Evolutionary conservation across 1,140 invertebrate genomes (phyloP), one percentile per base, ranked within the genome.

Genomic region (Zaprionus capensis): DNA sequence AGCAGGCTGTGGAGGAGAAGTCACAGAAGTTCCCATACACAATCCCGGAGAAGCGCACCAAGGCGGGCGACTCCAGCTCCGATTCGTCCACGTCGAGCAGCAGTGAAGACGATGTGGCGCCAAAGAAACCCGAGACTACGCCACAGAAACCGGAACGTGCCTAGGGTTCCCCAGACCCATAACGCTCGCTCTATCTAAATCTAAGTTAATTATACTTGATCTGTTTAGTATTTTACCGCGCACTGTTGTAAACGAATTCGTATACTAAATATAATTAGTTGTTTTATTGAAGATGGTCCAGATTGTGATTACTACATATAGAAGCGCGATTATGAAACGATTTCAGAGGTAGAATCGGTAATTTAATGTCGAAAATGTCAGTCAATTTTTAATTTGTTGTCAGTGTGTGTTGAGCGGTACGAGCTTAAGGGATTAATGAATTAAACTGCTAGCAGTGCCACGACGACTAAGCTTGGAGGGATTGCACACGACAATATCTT

Each of bases 11-110:
- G 12, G 93, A 94, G 85, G 92, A 91, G 61, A 85, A 93, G 67
- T 93, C 93, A 6, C 94, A 93, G 80, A 82, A 92, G 64, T 95
- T 95, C 46, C 92, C 92, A 6, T 88, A 91, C 49, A 82, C 78
- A 28, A 90, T 93, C 57, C 92, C 92, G 4, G 91, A 93, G 28
- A 92, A 92, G 61, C 90, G 84, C 2, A 69, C 65, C 1, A 91
- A 84, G 58, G 91, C 84, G 41, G 71, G 81, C 9, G 76, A 93
- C 79, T 81, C 93, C 78, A 85, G 92, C 81, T 81, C 46, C 0
- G 46, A 51, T 14, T 51, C 46, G 20, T 49, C 91, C 78, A 83
- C 93, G 66, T 71, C 74, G 0, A 81, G 85, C 79, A 94, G 93
- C 93, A 82, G 87, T 71, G 92, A 93, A 69, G 88, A 92, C 53